Conservation (phyloP, 1,140 invertebrate genomes). For the Aphelenchoides fujianensis region DNA sequence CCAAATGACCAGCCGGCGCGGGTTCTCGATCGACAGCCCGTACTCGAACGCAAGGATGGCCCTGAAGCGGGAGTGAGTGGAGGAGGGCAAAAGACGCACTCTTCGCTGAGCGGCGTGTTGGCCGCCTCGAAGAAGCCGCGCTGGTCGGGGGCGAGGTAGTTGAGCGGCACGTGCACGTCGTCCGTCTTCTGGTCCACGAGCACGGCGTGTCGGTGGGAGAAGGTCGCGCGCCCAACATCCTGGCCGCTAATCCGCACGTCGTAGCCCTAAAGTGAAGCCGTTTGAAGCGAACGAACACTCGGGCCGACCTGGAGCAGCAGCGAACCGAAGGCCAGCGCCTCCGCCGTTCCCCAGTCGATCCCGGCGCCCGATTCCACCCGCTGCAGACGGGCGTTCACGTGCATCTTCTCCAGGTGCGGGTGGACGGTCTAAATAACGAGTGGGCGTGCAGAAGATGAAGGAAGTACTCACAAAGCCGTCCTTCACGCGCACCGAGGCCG, state of each 20-base stretch:
- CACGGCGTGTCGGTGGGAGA: conserved; percentile 75
- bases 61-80: conserved; percentile 63
- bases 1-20: conserved; percentile 84
- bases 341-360: conserved; percentile 92
- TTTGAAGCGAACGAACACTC: too few species aligned
- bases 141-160: conserved; percentile 72
- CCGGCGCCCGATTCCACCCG: conserved; percentile 71
- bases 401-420: conserved; percentile 77
- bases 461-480: conserved; percentile 75
- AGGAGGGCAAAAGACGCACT: background rate
- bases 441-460: too few species aligned
- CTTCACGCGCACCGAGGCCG: conserved; percentile 75
- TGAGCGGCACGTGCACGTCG: conserved; percentile 81
- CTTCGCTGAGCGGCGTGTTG: conserved; percentile 23
- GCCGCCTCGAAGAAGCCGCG: conserved; percentile 72
- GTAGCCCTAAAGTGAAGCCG: conserved; percentile 72
- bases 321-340: conserved; percentile 83
- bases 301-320: conserved; percentile 71
- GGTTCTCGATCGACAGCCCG: conserved; percentile 72
- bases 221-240: conserved; percentile 74
- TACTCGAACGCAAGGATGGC: conserved; percentile 95
- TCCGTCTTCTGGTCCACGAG: conserved; percentile 84
- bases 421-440: conserved; percentile 68
- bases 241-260: conserved; percentile 91
- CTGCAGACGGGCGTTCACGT: conserved; percentile 70